These are phyloP conservation scores for Ferrisia virgata DNA, from an alignment of 2,888 invertebrate species.

Conservation along the genomic window DNA sequence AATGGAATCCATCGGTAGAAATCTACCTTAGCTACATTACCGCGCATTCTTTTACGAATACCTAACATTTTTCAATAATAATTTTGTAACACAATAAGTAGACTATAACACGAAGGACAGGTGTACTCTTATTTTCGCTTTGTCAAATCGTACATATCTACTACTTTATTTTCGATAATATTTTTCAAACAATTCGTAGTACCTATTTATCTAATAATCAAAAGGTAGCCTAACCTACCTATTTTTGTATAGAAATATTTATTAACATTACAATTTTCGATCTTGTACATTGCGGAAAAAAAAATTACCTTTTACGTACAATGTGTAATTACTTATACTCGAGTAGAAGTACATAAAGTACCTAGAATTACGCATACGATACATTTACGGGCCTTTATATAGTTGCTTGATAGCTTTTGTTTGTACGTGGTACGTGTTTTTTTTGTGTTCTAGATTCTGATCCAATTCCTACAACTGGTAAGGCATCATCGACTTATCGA, in stretches of 20 bases:
- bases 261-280: neutral
- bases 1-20: no score
- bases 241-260: neutral
- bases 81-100: neutral
- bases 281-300: neutral
- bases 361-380: neutral
- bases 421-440: conserved; percentile 38
- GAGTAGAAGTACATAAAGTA: neutral
- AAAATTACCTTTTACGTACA: neutral
- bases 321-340: neutral
- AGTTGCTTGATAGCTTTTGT: conserved; percentile 41
- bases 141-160: neutral
- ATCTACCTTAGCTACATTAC: no score
- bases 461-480: neutral
- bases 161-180: neutral
- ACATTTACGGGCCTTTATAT: neutral
- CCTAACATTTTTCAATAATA: neutral
- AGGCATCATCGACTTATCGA: conserved; percentile 44
- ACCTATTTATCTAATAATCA: neutral
- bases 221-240: neutral
- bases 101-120: neutral
- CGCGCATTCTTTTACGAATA: no score
- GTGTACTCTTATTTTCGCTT: conserved; percentile 3
- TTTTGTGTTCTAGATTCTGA: conserved; percentile 42
- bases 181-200: neutral